These are phyloP conservation scores for Procavia capensis DNA, from an alignment of 2,113 vertebrate genomes.

Conservation along the genomic window DNA sequence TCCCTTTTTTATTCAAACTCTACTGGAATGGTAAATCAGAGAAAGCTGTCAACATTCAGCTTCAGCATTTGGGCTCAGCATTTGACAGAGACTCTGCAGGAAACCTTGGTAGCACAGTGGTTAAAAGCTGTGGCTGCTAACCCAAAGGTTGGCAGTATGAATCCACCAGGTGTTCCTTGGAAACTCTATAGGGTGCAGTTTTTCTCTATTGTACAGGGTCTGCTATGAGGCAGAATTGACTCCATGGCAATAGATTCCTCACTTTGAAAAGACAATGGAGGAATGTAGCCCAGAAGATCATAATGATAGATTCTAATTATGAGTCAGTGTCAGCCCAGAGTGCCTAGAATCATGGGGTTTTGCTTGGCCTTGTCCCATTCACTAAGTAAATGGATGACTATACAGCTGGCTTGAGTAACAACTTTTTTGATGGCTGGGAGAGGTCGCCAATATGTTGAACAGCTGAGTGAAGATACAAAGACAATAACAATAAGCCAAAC, in stretches of 20 bases:
- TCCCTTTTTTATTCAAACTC: neutral
- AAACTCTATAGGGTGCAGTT: too few relatives aligned
- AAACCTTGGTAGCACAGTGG: too few relatives aligned
- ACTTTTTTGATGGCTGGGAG: neutral
- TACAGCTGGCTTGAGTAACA: neutral
- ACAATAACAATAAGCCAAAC: conserved; percentile 16
- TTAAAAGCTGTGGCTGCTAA: too few relatives aligned
- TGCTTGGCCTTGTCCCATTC: neutral
- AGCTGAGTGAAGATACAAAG: conserved; percentile 8
- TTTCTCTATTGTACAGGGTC: too few relatives aligned
- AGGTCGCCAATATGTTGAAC: neutral
- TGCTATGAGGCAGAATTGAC: too few relatives aligned
- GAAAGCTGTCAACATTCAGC: neutral
- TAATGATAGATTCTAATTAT: neutral
- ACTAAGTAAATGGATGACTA: neutral
- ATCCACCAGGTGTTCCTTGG: too few relatives aligned
- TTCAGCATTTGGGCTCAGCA: neutral
- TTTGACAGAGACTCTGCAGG: conserved; percentile 19
- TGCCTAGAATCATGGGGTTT: neutral
- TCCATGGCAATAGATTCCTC: too few relatives aligned
- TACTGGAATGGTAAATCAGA: neutral
- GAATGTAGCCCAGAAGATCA: neutral
- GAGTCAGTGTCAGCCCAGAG: neutral
- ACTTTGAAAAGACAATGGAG: neutral
- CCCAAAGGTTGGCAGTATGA: too few relatives aligned